Evolutionary conservation across 2,797 vertebrate species (phyloP), one percentile per base, ranked within the genome.

Genomic region (Trematomus bernacchii): DNA sequence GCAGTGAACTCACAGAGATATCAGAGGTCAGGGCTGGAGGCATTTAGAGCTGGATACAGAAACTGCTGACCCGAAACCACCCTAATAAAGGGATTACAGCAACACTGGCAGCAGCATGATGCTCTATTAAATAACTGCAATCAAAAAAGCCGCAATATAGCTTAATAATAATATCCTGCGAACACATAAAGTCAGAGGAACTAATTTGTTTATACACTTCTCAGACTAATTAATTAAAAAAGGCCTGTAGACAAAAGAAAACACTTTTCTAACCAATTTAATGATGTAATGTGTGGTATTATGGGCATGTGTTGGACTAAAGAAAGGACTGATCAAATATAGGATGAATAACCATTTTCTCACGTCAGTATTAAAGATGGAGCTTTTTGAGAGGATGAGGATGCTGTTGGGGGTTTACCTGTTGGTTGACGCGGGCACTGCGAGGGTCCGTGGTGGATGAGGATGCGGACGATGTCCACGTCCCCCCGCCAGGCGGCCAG

Each of bases 401-500:
- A 11, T 1, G 55, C 14, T 40, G 18, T n/a, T 15, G 0, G 4
- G 43, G 0, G 33, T 46, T 86, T 90, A 98, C 98, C 97, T 99
- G 98, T 82, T 98, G 97, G 87, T 99, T 99, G 91, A 99, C 97
- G 73, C 96, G 95, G 95, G 91, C 97, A 97, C 92, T 96, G 97
- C 13, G 97, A 97, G 30, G 96, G 96, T n/a, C 97, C 96, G 0
- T 98, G 97, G 85, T 95, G 97, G 80, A 99, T 96, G 76, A 99
- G 97, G 91, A 99, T 97, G 79, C 97, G 97, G 77, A 99, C 97
- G 37, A 99, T 99, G 83, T 98, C 97, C 88, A 97, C 96, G 66
- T 99, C 98, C 72, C 98, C 98, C 81, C 96, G 96, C 98, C 98
- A 99, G 83, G 98, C 97, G 30, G 98, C 98, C 94, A 99, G 93